A percentile compares a stretch with the other conserved stretches of the same genome.
Conservation (phyloP, 2,888 invertebrate genomes). For the Pheosia tremula region DNA sequence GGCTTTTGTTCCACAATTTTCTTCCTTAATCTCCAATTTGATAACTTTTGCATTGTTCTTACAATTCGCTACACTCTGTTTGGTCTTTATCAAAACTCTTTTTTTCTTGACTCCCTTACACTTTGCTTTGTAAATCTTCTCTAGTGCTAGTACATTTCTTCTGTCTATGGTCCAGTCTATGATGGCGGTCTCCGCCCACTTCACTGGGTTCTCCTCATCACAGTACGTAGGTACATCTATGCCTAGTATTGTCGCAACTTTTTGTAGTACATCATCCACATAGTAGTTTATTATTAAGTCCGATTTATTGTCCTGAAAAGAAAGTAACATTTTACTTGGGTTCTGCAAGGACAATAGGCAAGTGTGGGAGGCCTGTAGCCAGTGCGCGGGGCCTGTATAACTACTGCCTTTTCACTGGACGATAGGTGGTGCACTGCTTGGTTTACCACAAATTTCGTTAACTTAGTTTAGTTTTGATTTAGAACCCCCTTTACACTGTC, state of each 20-base stretch:
- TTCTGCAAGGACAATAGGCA: no score
- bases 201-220: conserved; percentile 87
- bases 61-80: conserved; percentile 38
- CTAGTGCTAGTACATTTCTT: conserved; percentile 84
- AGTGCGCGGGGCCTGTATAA: no score
- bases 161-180: conserved; percentile 90
- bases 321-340: background rate
- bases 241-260: conserved; percentile 89
- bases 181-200: conserved; percentile 68
- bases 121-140: conserved; percentile 82
- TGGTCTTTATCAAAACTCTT: conserved; percentile 64
- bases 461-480: no score
- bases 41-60: conserved; percentile 61
- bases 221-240: conserved; percentile 90
- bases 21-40: conserved; percentile 60
- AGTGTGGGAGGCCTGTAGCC: no score
- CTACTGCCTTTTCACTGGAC: no score
- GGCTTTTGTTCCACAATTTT: conserved; percentile 32
- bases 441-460: no score
- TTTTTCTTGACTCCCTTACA: conserved; percentile 79
- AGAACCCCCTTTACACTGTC: no score
- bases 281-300: conserved; percentile 95
- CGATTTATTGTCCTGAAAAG: conserved; percentile 94
- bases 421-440: no score
- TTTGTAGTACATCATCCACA: conserved; percentile 92